These are phyloP conservation scores for Esox lucius DNA, from an alignment of 2,797 vertebrate genomes.

Conservation along the genomic window DNA sequence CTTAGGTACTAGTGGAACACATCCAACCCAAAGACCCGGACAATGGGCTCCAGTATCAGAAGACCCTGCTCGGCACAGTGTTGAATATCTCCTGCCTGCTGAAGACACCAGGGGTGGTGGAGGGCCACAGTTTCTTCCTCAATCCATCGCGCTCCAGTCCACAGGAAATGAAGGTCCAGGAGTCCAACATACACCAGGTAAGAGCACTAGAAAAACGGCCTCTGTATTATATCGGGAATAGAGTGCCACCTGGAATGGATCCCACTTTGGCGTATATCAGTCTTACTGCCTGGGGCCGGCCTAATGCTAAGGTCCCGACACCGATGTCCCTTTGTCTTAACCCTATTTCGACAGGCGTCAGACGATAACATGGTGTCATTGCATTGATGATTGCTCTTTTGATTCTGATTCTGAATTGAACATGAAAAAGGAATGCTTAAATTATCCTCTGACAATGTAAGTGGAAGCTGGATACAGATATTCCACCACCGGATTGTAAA, in stretches of 20 bases:
- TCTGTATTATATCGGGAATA: neutral
- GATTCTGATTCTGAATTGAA: no score
- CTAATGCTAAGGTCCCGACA: neutral
- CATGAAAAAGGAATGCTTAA: no score
- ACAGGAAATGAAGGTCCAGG: slow-evolving; percentile 96
- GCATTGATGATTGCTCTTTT: no score
- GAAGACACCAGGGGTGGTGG: slow-evolving; percentile 93
- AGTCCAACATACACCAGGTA: slow-evolving; percentile 97
- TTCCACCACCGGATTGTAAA: no score
- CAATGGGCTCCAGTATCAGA: slow-evolving; percentile 95
- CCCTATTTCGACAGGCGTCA: no score
- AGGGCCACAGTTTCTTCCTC: slow-evolving; percentile 92
- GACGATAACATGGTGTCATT: no score
- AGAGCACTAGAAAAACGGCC: neutral
- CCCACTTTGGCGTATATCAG: neutral
- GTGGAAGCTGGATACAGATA: no score
- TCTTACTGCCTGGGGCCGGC: neutral
- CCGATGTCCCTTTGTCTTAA: no score
- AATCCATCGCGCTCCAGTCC: slow-evolving; percentile 92
- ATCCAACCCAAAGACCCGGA: slow-evolving; percentile 93
- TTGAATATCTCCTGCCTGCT: slow-evolving; percentile 92
- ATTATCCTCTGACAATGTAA: no score
- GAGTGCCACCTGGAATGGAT: neutral
- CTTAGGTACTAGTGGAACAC: slow-evolving; percentile 91
- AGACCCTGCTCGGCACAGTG: slow-evolving; percentile 85